Evolutionary conservation across 2,888 invertebrate species (phyloP), one percentile per base, ranked within the genome.

Genomic region (Eupeodes luniger): DNA sequence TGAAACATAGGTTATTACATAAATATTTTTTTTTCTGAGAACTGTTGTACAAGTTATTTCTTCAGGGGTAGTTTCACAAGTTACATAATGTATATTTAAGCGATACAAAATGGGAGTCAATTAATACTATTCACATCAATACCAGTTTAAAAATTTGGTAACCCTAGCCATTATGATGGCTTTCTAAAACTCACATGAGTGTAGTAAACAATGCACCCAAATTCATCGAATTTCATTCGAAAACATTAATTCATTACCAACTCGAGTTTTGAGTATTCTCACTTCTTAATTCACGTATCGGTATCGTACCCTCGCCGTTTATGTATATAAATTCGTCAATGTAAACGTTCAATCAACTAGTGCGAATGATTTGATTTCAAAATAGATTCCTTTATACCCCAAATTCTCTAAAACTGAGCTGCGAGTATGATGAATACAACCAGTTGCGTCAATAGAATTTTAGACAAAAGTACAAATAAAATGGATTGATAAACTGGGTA

Each of bases 201-300:
- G 36, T n/a, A 61, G 36, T 14, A 61, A 61, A 61, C 61, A 61
- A 4, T 59, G 14, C 14, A 59, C 12, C 14, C n/a, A n/a, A n/a
- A 59, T 34, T 59, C 59, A 14, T 7, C 59, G 34, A 10, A 36
- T 61, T 61, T 6, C 9, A 36, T 36, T 10, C n/a, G 9, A 10
- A 61, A 61, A n/a, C 61, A 36, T 36, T 61, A 36, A 61, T 61
- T 61, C n/a, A 61, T 36, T 36, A 36, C n/a, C n/a, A 53, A 53
- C 5, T 61, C 61, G 4, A 61, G n/a, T 10, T 36, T 36, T 1
- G n/a, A 6, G 16, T 51, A 51, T 14, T 14, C 14, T 14, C 5
- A 40, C 40, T 40, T 7, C 40, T 7, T 2, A 40, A 6, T 40
- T 40, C 40, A 40, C 40, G 7, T 40, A 40, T 47, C 9, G 47